Base-by-base conservation (phyloP, 2,888 invertebrate genomes). In the Sycophila texana region DNA sequence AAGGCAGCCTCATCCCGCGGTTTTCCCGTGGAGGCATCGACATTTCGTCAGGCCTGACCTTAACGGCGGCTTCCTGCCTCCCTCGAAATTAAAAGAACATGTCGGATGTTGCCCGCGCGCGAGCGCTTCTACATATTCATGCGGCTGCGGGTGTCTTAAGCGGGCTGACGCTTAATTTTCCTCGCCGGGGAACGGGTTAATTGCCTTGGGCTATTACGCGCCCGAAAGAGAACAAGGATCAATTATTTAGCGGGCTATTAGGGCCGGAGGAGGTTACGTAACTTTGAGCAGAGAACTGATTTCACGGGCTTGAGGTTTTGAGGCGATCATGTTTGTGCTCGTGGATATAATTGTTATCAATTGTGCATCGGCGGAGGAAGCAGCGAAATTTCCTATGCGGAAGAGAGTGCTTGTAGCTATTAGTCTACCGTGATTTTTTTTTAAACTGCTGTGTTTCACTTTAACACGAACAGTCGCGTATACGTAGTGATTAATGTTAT, bases 61-160 rank as follows among this genome's bases (percentile, higher is more conserved):
- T 39, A 26, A 39, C 39, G 39, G 13, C n/a, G 22, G 39, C 61
- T 72, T 72, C 72, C 67, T 67, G 53, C 53, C 72, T n/a, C 39
- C n/a, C 39, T 49, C 16, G 60, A 72, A 72, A 72, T 72, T 72
- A 61, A 39, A 39, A 72, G 72, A 61, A n/a, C n/a, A 72, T 72
- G 72, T 61, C 47, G 49, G 13, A 57, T 70, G 70, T 47, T 39
- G 39, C 39, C 39, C 39, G 39, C 10, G 39, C 10, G 39, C 39
- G 39, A 39, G 39, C 39, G 39, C 10, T 39, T 30, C 4, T 39
- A 39, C 39, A 39, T 39, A 18, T 22, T 39, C 20, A 47, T 12
- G 12, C 18, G 63, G 66, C 13, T n/a, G 26, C 26, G n/a, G 16
- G 53, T 53, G 14, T 13, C 14, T 51, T n/a, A n/a, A n/a, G 51